A percentile compares a stretch with the other conserved stretches of the same genome.
phyloP scores from a whole-genome alignment of 2,888 invertebrate genomes.

The Platycheirus rosarum region DNA sequence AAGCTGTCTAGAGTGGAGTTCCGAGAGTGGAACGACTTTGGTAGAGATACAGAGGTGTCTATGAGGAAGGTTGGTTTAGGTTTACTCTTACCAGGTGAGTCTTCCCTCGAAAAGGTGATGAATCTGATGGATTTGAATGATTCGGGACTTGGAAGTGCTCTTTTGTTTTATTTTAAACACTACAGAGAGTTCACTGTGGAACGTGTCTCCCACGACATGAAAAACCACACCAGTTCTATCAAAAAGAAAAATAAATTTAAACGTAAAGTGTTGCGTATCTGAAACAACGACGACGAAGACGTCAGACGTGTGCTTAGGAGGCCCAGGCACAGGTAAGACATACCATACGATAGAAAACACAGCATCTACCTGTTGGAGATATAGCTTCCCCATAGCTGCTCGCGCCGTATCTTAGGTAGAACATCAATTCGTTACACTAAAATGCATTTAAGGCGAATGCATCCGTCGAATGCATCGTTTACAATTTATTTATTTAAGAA shows the following conservation, averaged over 20 bases:
- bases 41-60: conserved; percentile 1
- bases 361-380: conserved; percentile 14
- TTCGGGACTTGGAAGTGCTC: conserved; percentile 5
- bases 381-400: not conserved
- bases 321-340: conserved; percentile 22
- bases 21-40: conserved; percentile 20
- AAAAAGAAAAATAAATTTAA: not conserved
- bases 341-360: not conserved
- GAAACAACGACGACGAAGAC: conserved; percentile 2
- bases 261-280: conserved; percentile 16
- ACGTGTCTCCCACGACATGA: conserved; percentile 61
- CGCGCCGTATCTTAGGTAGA: not conserved
- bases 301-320: conserved; percentile 6
- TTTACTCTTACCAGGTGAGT: conserved; percentile 50
- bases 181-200: conserved; percentile 41
- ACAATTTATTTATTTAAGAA: conserved; percentile 60
- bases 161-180: conserved; percentile 5
- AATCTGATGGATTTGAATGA: conserved; percentile 49
- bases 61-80: not conserved
- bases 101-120: conserved; percentile 29
- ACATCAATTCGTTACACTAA: conserved; percentile 66
- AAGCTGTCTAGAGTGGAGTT: conserved; percentile 55
- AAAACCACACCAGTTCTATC: conserved; percentile 15
- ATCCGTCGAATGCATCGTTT: conserved; percentile 48
- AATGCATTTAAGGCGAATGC: conserved; percentile 52